Base-by-base conservation (phyloP, 2,797 vertebrate genomes). In the Paratrypauchen microcephalus region DNA sequence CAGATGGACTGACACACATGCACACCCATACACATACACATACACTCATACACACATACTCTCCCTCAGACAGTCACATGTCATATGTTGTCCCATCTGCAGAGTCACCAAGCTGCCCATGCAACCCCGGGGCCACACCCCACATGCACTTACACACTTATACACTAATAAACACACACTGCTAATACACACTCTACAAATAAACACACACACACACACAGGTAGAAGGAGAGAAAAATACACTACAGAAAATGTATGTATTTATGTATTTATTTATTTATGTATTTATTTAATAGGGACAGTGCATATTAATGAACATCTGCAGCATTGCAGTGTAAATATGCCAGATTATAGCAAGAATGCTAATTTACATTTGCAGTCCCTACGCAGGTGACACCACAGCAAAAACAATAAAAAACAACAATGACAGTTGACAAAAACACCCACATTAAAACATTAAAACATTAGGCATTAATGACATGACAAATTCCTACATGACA, bases 51-150 rank as follows among this genome's bases (percentile, higher is more conserved):
- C 7, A n/a, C 82, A 79, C 83, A 87, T 81, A 82, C 78, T 76
- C 83, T 39, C 77, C 68, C 81, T 83, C 83, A 85, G 78, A 85
- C 86, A 85, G 91, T 93, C 92, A 91, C 91, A 90, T 93, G 93
- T 94, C 93, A 94, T 94, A 94, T 94, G 93, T 92, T 94, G 91
- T 93, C 93, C 93, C 93, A 94, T 94, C 93, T 94, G 93, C 90
- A 93, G 90, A 73, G 86, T 92, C 90, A 93, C 92, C 89, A 90
- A 91, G 90, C 88, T 89, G 90, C 90, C 90, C 89, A 84, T 89
- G 85, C 87, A 93, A 94, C 93, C 93, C 92, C 85, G 86, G 87
- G 88, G 88, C 82, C 85, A 64, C 65, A 26, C 13, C 39, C 58
- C 67, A 75, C 74, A 75, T 60, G 86, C 66, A 50, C 9, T 9